A percentile compares a stretch with the other conserved stretches of the same genome.
phyloP scores from a whole-genome alignment of 2,797 vertebrate species.

The Arrhamphus sclerolepis region DNA sequence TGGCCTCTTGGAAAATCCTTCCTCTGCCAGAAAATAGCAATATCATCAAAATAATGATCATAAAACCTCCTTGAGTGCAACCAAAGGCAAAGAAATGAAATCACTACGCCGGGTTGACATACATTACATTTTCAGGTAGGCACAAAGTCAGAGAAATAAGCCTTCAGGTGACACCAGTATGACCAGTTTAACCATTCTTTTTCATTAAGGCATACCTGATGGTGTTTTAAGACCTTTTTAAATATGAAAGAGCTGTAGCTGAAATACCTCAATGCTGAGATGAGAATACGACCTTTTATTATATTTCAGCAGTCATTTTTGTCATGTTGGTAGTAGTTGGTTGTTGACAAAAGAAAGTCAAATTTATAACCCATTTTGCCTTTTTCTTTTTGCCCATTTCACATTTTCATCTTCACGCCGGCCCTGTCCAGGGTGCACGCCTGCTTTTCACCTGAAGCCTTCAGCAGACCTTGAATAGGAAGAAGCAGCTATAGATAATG shows the following conservation, averaged over 20 bases:
- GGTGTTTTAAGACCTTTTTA: constrained; percentile 70
- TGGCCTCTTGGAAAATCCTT: constrained; percentile 50
- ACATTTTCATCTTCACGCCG: constrained; percentile 47
- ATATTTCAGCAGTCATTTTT: constrained; percentile 53
- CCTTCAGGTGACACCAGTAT: constrained; percentile 60
- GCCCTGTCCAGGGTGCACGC: no score
- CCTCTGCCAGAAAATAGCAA: constrained; percentile 37
- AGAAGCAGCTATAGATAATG: no score
- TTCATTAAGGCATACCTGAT: constrained; percentile 78
- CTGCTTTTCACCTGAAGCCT: no score
- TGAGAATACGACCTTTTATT: constrained; percentile 49
- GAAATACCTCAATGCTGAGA: constrained; percentile 49
- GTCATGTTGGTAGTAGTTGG: constrained; percentile 40
- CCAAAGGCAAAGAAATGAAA: constrained; percentile 63
- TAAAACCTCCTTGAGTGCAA: constrained; percentile 50
- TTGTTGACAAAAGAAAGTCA: constrained; percentile 56
- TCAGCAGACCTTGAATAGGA: no score
- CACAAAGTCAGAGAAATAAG: constrained; percentile 74
- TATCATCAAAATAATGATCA: constrained; percentile 4
- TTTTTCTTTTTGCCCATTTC: constrained; percentile 46
- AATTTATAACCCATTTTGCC: constrained; percentile 39
- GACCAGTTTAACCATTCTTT: constrained; percentile 60
- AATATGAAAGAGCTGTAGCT: constrained; percentile 53
- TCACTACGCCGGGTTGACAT: constrained; percentile 60
- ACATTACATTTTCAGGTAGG: constrained; percentile 75